A percentile compares a stretch with the other conserved stretches of the same genome.
These are phyloP conservation scores for Blastobasis lacticolella DNA, from an alignment of 2,888 invertebrate genomes.

Conservation along the genomic window DNA sequence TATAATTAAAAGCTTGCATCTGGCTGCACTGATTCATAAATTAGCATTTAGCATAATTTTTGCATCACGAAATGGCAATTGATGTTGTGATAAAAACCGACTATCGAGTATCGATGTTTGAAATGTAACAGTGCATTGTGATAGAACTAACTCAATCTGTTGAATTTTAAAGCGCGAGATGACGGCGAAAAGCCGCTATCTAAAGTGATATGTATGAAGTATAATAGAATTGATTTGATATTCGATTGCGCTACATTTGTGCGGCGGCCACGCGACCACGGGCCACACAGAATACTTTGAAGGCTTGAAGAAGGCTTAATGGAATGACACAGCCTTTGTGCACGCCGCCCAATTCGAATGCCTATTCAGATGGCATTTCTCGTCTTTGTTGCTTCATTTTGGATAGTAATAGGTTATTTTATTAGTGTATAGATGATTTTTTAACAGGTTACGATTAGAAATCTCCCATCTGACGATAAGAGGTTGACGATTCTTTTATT, in stretches of 20 bases:
- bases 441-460: slow-evolving; percentile 52
- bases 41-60: neutral
- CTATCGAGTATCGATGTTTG: too few species aligned
- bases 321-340: slow-evolving; percentile 72
- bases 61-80: too few species aligned
- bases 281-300: slow-evolving; percentile 64
- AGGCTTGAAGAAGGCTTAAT: slow-evolving; percentile 71
- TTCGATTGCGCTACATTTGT: slow-evolving; percentile 45
- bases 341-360: slow-evolving; percentile 73
- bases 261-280: slow-evolving; percentile 57
- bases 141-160: too few species aligned
- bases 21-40: neutral
- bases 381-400: slow-evolving; percentile 72
- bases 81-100: too few species aligned
- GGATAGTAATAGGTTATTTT: slow-evolving; percentile 71
- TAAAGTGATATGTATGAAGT: slow-evolving; percentile 12
- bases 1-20: neutral
- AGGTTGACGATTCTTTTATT: neutral
- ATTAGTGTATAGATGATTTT: slow-evolving; percentile 63
- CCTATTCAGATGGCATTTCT: slow-evolving; percentile 73
- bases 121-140: too few species aligned
- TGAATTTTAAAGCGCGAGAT: neutral
- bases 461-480: slow-evolving; percentile 30
- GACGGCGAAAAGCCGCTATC: slow-evolving; percentile 2
- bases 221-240: slow-evolving; percentile 61